Evolutionary conservation across 2,888 invertebrate species (phyloP).

Genomic region (Teleiodes luculella): DNA sequence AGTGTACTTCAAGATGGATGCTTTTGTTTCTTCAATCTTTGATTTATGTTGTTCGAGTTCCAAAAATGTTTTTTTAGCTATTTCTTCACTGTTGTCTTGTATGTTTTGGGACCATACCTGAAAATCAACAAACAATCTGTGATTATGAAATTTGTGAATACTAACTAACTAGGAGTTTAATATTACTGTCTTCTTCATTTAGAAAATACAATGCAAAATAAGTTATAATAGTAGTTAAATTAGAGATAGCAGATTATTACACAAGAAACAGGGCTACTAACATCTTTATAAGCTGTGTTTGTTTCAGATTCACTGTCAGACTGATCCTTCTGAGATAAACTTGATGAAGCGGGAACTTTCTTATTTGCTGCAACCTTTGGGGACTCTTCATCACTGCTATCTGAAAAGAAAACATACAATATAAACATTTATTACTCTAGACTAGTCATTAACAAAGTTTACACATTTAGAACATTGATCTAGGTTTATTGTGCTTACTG

Average conservation of each 20-base stretch:
- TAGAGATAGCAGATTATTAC: too few relatives aligned
- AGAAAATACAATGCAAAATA: too few relatives aligned
- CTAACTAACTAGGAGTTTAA: too few relatives aligned
- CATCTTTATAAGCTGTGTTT: slow-evolving; percentile 58
- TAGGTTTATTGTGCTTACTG: too few relatives aligned
- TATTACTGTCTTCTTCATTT: too few relatives aligned
- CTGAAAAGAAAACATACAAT: slow-evolving; percentile 34
- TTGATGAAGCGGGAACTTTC: slow-evolving; percentile 20
- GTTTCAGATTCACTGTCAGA: slow-evolving; percentile 44
- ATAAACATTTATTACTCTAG: not conserved
- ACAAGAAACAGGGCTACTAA: slow-evolving; percentile 33
- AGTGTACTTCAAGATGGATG: slow-evolving; percentile 70
- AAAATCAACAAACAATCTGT: slow-evolving; percentile 10
- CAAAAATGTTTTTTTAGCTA: slow-evolving; percentile 71
- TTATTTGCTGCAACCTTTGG: slow-evolving; percentile 28
- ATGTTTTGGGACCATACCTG: slow-evolving; percentile 61
- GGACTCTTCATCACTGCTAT: slow-evolving; percentile 68
- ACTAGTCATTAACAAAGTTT: too few relatives aligned
- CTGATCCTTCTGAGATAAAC: slow-evolving; percentile 27
- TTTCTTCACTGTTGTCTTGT: slow-evolving; percentile 59
- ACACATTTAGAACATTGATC: too few relatives aligned
- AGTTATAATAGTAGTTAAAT: too few relatives aligned
- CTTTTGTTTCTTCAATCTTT: slow-evolving; percentile 80
- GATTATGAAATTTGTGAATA: not conserved
- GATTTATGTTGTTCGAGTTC: slow-evolving; percentile 79